Evolutionary conservation across 2,888 invertebrate genomes (phyloP), one percentile per base, ranked within the genome.

Genomic region (Macrosoma leucophasiata): DNA sequence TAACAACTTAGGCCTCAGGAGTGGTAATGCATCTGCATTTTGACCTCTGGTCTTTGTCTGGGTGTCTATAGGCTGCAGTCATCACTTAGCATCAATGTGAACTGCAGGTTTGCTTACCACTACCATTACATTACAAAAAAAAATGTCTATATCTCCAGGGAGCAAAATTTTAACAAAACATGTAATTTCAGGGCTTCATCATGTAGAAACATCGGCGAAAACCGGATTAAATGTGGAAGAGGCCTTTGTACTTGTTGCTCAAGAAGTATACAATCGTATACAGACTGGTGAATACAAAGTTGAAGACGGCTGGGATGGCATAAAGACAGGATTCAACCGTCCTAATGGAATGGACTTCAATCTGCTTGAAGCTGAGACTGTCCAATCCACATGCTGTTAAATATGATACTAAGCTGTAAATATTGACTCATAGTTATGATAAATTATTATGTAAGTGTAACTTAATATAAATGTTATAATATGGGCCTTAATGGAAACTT

Each of bases 221-320:
- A 93, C 91, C 4, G 97, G 98, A 4, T 85, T 91, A 38, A 97
- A 97, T 70, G 96, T 98, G 1, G 96, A 97, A 79, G 93, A 95
- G 59, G 94, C 96, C 6, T 98, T 98, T 74, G 89, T 91, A 36
- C 88, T 91, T 48, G 92, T 98, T 11, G 95, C 97, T 30, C 94
- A 95, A 75, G 96, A 97, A 72, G 93, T 94, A 3, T 94, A 94
- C 72, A 91, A 93, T 59, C 89, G 95, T 65, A 93, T 98, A 57
- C 92, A 94, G 59, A 91, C 91, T 8, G 97, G 97, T 9, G 95
- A 96, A 79, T 96, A 97, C 64, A 93, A 93, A 69, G 89, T 95
- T 2, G 95, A 95, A 62, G 97, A 97, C 45, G 97, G 96, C 8
- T 97, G 97, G 97, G 97, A 98, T 61, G 97, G 98, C 3, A 96